A percentile compares a stretch with the other conserved stretches of the same genome.
These are phyloP conservation scores for Ormyrus rosae DNA, from an alignment of 2,888 invertebrate genomes.

Conservation along the genomic window DNA sequence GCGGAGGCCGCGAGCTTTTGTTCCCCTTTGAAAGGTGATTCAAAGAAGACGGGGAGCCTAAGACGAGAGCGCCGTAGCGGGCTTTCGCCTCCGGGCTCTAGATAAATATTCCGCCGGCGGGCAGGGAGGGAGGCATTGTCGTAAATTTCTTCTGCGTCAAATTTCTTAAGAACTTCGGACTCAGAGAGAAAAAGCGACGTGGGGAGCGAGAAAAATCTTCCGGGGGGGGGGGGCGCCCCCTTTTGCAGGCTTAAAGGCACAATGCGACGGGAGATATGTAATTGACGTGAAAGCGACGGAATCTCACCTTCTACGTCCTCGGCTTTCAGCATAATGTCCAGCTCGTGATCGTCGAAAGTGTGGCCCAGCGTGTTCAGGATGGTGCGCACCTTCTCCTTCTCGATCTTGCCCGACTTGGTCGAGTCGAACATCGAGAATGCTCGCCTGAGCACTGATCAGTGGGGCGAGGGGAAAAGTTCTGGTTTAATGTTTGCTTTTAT, in stretches of 20 bases:
- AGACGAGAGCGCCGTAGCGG: background rate
- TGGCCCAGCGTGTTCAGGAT: conserved; percentile 89
- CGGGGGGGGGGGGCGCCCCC: too few relatives aligned
- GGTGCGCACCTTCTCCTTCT: conserved; percentile 87
- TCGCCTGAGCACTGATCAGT: conserved; percentile 83
- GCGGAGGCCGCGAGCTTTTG: conserved; percentile 16
- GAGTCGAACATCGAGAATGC: conserved; percentile 93
- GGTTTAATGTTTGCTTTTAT: too few relatives aligned
- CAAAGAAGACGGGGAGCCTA: conserved; percentile 14
- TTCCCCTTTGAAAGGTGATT: conserved; percentile 20
- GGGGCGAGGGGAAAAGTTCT: too few relatives aligned
- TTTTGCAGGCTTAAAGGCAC: background rate
- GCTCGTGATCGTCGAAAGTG: conserved; percentile 86
- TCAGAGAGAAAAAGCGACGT: too few relatives aligned
- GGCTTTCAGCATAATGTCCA: conserved; percentile 85
- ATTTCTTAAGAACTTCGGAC: conserved; percentile 23
- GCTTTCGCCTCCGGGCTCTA: conserved; percentile 14
- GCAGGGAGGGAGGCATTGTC: background rate
- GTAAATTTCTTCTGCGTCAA: conserved; percentile 9
- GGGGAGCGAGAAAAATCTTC: too few relatives aligned
- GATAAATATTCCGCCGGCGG: conserved; percentile 31
- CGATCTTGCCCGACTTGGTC: conserved; percentile 86
- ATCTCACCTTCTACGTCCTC: conserved; percentile 85
- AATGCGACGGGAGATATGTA: background rate
- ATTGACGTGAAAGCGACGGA: background rate